Base-by-base conservation (phyloP, 2,888 invertebrate genomes). In the Monoplex corrugatus region DNA sequence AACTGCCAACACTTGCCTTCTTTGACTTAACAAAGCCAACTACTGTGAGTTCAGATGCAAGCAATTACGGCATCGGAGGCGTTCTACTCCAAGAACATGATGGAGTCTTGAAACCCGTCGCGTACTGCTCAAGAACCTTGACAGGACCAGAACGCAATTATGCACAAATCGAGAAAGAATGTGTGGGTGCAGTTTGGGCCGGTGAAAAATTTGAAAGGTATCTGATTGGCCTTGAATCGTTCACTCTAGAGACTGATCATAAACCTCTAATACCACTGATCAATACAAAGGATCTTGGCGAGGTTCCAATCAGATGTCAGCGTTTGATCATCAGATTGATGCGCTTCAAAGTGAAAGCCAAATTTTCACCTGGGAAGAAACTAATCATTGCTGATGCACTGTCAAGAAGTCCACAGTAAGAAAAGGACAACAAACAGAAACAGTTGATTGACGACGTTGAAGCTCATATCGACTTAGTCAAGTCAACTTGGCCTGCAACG, bases 231-330 rank as follows among this genome's bases (percentile, higher is more conserved):
- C 78, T 92, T 10, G 85, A 90, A 0, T n/a, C 40, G 0, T 93
- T 92, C 72, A 78, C 45, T 38, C 80, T 92, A 2, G n/a, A 91
- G 13, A 92, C 93, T 0, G 93, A 93, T 80, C 92, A 92, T 82
- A 92, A 91, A 83, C 92, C 91, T 13, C 84, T 93, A 8, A 90
- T 92, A 35, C 92, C 91, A 19, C 78, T 92, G 0, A 91, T 93
- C 6, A 93, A 91, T 32, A 89, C 72, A 0, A 89, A 91, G 40
- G 91, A 90, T 80, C 45, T 93, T 1, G 89, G 91, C 63, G 82
- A 89, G n/a, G 80, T 87, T 2, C 92, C 92, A 13, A 1, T 92
- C 0, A 68, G 92, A 43, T 92, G 91, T 72, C 93, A 93, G 85
- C 87, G 92, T 16, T 72, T 93, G 16, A 80, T 92, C 2, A 91